Conservation (phyloP, 2,113 vertebrate species). For the Proteles cristata region DNA sequence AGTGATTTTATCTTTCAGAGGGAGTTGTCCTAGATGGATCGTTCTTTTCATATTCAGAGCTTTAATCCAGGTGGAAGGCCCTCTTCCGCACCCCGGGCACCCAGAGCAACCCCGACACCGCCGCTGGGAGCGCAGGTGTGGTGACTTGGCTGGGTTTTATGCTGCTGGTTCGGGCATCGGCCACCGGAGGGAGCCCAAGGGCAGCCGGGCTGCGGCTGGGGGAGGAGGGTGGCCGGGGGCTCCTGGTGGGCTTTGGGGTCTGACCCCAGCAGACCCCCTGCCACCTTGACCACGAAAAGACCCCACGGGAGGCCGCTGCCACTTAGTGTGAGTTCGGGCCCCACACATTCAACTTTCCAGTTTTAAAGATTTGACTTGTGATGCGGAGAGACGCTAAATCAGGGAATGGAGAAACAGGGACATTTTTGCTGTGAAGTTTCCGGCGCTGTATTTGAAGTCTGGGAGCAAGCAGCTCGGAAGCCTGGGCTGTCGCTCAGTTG, state of each 20-base stretch:
- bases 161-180: neutral
- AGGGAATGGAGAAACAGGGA: neutral
- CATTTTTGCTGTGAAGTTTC: neutral
- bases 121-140: neutral
- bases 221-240: neutral
- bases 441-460: neutral
- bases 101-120: accelerated
- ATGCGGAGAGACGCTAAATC: neutral
- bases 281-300: accelerated
- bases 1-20: neutral
- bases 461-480: accelerated
- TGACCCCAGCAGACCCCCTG: neutral
- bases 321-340: neutral
- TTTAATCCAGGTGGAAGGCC: slow-evolving; percentile 22
- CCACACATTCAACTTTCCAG: neutral
- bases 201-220: neutral
- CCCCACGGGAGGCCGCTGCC: no score
- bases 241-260: neutral
- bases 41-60: neutral
- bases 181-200: slow-evolving; percentile 82
- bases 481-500: neutral
- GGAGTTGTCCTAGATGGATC: neutral
- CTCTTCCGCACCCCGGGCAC: neutral
- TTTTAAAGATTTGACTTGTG: neutral
- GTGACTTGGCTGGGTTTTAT: accelerated